phyloP scores from a whole-genome alignment of 2,797 vertebrate genomes.

The Mallotus villosus region DNA sequence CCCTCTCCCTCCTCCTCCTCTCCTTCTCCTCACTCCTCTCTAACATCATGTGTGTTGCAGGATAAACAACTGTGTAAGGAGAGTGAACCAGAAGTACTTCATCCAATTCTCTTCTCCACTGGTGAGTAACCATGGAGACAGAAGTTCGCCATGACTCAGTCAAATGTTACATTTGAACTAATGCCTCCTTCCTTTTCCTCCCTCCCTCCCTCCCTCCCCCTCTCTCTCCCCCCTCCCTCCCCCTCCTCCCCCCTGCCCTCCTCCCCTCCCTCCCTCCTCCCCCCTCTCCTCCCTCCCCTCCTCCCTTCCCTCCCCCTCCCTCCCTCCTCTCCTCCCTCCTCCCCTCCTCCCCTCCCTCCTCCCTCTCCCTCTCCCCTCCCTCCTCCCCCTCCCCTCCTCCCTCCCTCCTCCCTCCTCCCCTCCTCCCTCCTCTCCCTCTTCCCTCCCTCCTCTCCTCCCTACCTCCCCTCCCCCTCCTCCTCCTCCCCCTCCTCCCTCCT shows the following conservation, averaged over 20 bases:
- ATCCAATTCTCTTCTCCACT: conserved; percentile 85
- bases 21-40: neutral
- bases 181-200: neutral
- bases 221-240: neutral
- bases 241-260: neutral
- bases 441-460: neutral
- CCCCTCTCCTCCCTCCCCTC: neutral
- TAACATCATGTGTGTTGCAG: conserved; percentile 51
- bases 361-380: neutral
- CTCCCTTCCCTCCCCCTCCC: neutral
- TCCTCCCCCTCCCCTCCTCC: neutral
- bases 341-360: neutral
- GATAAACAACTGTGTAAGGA: conserved; percentile 84
- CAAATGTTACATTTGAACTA: too few species aligned
- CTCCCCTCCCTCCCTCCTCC: neutral
- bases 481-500: too few species aligned
- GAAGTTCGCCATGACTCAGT: neutral
- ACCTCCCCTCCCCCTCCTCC: too few species aligned
- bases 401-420: neutral
- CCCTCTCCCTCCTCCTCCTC: neutral
- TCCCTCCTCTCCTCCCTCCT: neutral
- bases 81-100: conserved; percentile 87
- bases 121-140: conserved; percentile 60
- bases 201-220: neutral
- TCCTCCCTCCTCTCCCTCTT: too few species aligned